phyloP scores from a whole-genome alignment of 2,113 vertebrate genomes.

The Steatornis caripensis region DNA sequence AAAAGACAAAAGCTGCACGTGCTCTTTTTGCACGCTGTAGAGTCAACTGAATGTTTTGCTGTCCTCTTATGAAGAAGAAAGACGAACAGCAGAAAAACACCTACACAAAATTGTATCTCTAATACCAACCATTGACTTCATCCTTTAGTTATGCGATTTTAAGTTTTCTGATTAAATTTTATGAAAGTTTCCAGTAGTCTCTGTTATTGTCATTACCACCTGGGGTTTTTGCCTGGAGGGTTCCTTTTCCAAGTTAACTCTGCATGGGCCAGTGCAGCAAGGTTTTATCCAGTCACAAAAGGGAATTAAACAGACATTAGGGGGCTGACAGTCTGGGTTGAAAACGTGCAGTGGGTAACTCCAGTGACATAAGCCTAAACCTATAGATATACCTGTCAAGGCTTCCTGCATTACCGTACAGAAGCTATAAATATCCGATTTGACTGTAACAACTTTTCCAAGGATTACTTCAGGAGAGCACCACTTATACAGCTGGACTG shows the following conservation, averaged over 20 bases:
- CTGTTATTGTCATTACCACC: neutral
- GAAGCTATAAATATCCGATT: conserved; percentile 76
- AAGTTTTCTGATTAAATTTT: neutral
- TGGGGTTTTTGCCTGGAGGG: accelerated
- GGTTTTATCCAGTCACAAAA: neutral
- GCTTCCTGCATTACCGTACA: conserved; percentile 75
- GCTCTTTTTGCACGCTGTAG: neutral
- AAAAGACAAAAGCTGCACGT: neutral
- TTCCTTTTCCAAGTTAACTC: neutral
- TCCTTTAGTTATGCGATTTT: neutral
- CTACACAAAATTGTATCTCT: neutral
- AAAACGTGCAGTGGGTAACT: neutral
- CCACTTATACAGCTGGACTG: conserved; percentile 74
- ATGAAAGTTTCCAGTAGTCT: neutral
- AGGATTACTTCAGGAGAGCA: conserved; percentile 77
- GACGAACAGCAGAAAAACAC: neutral
- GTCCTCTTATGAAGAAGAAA: neutral
- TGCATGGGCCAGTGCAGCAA: neutral
- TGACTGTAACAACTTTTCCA: conserved; percentile 36
- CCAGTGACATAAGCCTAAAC: neutral
- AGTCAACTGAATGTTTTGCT: neutral
- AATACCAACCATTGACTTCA: neutral
- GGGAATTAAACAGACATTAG: neutral
- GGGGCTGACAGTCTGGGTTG: neutral
- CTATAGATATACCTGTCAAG: conserved; percentile 69